A percentile compares a stretch with the other conserved stretches of the same genome.
These are phyloP conservation scores for Carduelis carduelis DNA, from an alignment of 2,797 vertebrate species.

Conservation along the genomic window DNA sequence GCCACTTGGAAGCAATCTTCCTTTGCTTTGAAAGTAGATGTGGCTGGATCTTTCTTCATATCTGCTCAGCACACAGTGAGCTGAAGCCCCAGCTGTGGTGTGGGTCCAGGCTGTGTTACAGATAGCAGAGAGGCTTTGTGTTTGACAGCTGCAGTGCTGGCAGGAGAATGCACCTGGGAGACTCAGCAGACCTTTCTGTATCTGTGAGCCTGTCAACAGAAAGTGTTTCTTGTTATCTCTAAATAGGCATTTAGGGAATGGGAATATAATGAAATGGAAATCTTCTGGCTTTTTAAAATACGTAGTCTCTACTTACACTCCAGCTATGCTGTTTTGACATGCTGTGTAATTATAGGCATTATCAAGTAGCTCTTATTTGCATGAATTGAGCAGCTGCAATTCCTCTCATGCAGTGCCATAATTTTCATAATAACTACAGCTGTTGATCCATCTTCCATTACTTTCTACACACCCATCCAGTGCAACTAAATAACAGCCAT, in stretches of 20 bases:
- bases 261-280: neutral
- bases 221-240: neutral
- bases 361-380: conserved; percentile 33
- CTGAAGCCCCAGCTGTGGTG: neutral
- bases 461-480: neutral
- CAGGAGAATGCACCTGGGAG: neutral
- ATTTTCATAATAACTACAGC: conserved; percentile 38
- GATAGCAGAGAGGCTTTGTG: neutral
- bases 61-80: neutral
- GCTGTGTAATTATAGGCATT: conserved; percentile 45
- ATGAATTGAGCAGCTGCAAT: conserved; percentile 42
- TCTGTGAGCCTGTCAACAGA: neutral
- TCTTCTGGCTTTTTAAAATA: neutral
- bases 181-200: neutral
- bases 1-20: neutral
- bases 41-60: neutral
- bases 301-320: neutral
- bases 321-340: conserved; percentile 26
- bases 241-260: neutral
- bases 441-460: conserved; percentile 33
- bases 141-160: neutral
- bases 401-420: conserved; percentile 41
- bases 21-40: neutral
- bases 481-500: conserved; percentile 7
- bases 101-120: neutral